Evolutionary conservation across 92 coral and sea anemone genomes (phyloP).

Genomic region (Muricea muricata): DNA sequence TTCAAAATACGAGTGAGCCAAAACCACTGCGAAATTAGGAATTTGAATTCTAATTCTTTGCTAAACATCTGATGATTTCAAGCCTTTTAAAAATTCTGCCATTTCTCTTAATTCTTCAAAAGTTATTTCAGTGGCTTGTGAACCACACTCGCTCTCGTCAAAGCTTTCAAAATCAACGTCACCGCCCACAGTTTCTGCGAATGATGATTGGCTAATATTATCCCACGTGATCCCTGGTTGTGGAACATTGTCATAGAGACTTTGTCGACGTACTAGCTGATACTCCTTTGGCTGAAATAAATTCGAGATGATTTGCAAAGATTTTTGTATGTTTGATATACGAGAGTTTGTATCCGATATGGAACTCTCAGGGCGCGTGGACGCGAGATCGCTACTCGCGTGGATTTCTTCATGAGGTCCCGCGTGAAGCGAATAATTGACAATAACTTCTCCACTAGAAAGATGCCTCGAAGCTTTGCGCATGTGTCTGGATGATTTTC

Average conservation of each 20-base stretch:
- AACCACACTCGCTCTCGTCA: not conserved
- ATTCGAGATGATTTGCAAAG: not conserved
- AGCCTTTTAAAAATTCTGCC: not conserved
- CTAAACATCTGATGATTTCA: constrained; percentile 12
- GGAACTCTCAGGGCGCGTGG: not conserved
- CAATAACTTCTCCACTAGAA: not conserved
- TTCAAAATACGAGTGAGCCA: too few relatives aligned
- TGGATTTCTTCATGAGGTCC: not conserved
- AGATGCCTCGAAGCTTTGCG: not conserved
- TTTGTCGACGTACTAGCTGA: not conserved
- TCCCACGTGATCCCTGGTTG: not conserved
- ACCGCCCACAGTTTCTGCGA: not conserved
- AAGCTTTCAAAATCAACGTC: not conserved
- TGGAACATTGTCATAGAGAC: constrained; percentile 33
- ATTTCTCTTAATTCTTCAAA: constrained; percentile 18
- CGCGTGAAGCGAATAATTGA: not conserved
- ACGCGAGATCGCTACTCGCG: not conserved
- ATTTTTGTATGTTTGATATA: not conserved
- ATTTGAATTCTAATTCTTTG: not conserved
- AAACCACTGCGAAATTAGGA: too few relatives aligned
- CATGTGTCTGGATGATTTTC: not conserved
- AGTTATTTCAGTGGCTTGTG: not conserved
- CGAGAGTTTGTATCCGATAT: not conserved
- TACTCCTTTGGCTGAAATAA: not conserved
- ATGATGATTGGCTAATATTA: constrained; percentile 2